A percentile compares a stretch with the other conserved stretches of the same genome.
These are phyloP conservation scores for Xenops minutus DNA, from an alignment of 2,797 vertebrate species.

Conservation along the genomic window DNA sequence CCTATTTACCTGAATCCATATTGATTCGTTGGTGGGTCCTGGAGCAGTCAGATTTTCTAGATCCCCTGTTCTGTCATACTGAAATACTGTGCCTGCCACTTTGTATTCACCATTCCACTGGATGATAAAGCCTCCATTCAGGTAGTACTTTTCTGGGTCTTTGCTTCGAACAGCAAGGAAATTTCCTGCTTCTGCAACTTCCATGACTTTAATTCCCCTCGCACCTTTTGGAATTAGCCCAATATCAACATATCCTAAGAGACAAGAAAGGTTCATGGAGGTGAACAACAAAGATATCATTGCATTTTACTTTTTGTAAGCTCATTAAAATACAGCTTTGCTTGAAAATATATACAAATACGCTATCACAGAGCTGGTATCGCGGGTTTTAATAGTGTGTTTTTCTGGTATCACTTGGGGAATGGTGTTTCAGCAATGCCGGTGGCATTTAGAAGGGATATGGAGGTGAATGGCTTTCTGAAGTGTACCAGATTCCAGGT, in stretches of 20 bases:
- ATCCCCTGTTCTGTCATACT: constrained; percentile 89
- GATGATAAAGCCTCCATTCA: constrained; percentile 96
- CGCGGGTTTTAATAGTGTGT: background rate
- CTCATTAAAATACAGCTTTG: background rate
- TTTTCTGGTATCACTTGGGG: background rate
- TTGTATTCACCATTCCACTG: constrained; percentile 97
- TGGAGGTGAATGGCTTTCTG: background rate
- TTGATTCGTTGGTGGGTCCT: constrained; percentile 88
- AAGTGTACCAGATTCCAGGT: background rate
- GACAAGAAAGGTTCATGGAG: background rate
- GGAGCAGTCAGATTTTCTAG: constrained; percentile 92
- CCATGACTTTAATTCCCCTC: constrained; percentile 89
- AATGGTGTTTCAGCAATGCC: background rate
- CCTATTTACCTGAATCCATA: constrained; percentile 89
- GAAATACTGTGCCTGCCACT: constrained; percentile 88
- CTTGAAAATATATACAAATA: background rate
- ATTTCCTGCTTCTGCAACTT: constrained; percentile 90
- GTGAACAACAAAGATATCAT: background rate
- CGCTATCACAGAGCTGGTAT: background rate
- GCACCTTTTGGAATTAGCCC: constrained; percentile 93
- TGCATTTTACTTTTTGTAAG: background rate
- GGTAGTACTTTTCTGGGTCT: constrained; percentile 87
- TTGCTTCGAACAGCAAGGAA: constrained; percentile 89
- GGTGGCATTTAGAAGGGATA: background rate
- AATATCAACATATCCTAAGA: constrained; percentile 90